These are phyloP conservation scores for Ascidia mentula DNA, from an alignment of 23 tunicate genomes.

Conservation along the genomic window DNA sequence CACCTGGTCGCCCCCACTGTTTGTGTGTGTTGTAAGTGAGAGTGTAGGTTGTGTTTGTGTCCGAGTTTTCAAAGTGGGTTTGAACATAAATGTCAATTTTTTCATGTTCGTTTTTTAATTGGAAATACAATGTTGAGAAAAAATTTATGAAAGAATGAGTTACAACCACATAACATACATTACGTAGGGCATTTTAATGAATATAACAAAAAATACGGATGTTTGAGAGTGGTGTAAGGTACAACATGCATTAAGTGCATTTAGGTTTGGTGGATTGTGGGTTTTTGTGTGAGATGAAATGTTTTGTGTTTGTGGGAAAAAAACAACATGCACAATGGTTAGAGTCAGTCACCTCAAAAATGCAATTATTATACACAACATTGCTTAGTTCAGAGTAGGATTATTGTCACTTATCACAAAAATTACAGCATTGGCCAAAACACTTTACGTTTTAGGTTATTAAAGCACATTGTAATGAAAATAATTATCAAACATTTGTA, in stretches of 20 bases:
- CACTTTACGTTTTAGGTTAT: too few species aligned
- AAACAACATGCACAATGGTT: slow-evolving; percentile 8
- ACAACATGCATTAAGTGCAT: not conserved
- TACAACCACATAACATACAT: too few species aligned
- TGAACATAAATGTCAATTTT: not conserved
- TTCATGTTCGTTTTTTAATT: too few species aligned
- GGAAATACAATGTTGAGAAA: too few species aligned
- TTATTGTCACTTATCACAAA: too few species aligned
- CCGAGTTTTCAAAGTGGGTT: not conserved
- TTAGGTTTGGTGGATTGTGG: not conserved
- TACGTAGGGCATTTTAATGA: too few species aligned
- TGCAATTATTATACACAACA: not conserved
- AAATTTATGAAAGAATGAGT: too few species aligned
- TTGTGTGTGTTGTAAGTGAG: slow-evolving; percentile 15
- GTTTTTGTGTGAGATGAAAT: not conserved
- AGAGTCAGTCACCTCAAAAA: not conserved
- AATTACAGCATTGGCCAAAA: too few species aligned
- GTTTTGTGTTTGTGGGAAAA: slow-evolving; percentile 5
- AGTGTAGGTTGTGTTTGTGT: not conserved
- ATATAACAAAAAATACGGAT: too few species aligned
- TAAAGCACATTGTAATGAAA: too few species aligned
- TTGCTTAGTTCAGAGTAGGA: too few species aligned
- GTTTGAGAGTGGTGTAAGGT: not conserved
- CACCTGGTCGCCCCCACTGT: slow-evolving; percentile 58
- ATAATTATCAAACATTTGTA: too few species aligned